Percentiles rank a stretch among this genome's conserved stretches.
Evolutionary conservation across 2,888 invertebrate genomes (phyloP).

Genomic region (Neria commutata): DNA sequence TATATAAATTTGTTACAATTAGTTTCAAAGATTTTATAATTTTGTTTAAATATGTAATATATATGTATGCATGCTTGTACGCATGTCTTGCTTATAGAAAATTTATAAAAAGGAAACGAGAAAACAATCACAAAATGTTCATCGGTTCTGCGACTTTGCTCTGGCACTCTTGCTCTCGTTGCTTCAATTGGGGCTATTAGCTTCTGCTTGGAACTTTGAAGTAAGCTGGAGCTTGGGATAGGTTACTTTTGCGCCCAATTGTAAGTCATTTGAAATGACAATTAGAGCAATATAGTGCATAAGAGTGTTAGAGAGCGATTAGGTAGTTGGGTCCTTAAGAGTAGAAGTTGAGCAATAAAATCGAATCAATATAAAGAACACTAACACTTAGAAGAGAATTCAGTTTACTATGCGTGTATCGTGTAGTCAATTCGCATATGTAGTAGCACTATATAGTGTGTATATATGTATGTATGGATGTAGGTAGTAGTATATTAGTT

Average conservation of each 20-base stretch:
- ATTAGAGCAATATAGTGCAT: background rate
- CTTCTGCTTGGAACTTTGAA: background rate
- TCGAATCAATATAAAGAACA: conserved; percentile 14
- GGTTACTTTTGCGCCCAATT: background rate
- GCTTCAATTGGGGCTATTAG: too few relatives aligned
- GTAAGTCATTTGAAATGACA: background rate
- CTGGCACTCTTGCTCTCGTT: background rate
- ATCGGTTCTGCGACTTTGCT: conserved; percentile 17
- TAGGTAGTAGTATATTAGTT: too few relatives aligned
- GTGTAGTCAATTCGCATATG: too few relatives aligned
- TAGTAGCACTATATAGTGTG: too few relatives aligned
- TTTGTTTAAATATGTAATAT: conserved; percentile 23
- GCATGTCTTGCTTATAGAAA: conserved; percentile 3
- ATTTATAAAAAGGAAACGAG: conserved; percentile 29
- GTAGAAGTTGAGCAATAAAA: conserved; percentile 28
- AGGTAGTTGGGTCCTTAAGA: background rate
- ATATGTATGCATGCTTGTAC: conserved; percentile 12
- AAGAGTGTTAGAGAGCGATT: background rate
- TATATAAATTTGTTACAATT: conserved; percentile 9
- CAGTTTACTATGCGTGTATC: background rate
- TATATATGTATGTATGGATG: conserved; percentile 14
- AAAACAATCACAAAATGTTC: conserved; percentile 46
- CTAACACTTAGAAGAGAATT: conserved; percentile 17
- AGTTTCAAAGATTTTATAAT: background rate
- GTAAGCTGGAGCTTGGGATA: background rate